phyloP scores from a whole-genome alignment of 2,113 vertebrate genomes.

The Nanorana parkeri region DNA sequence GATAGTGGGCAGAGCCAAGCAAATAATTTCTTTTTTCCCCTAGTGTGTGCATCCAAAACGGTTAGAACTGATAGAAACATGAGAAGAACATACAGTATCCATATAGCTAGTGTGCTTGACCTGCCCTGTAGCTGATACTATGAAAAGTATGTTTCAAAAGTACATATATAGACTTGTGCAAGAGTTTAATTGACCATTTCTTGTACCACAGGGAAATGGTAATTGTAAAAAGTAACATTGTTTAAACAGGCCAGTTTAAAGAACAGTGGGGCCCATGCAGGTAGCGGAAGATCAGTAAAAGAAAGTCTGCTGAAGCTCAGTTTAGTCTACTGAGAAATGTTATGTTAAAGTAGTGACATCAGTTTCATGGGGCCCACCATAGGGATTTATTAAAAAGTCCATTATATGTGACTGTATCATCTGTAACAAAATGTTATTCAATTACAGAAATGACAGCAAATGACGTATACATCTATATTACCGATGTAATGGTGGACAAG shows the following conservation, averaged over 20 bases:
- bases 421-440: background rate
- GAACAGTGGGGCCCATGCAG: slow-evolving; percentile 28
- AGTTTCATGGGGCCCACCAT: slow-evolving; percentile 30
- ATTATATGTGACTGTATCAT: background rate
- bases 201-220: background rate
- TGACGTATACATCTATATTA: background rate
- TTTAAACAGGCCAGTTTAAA: slow-evolving; percentile 20
- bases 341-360: slow-evolving; percentile 46
- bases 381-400: slow-evolving; percentile 16
- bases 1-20: too few species aligned
- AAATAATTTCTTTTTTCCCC: too few species aligned
- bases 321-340: slow-evolving; percentile 17
- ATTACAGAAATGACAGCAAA: background rate
- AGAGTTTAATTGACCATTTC: too few species aligned
- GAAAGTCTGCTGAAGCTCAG: slow-evolving; percentile 41
- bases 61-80: too few species aligned
- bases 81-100: too few species aligned
- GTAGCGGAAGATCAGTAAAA: slow-evolving; percentile 29
- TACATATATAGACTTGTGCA: too few species aligned
- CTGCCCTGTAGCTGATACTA: too few species aligned
- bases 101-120: too few species aligned
- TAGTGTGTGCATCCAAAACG: too few species aligned
- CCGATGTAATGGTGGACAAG: background rate
- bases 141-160: too few species aligned
- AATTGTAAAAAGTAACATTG: background rate